Evolutionary conservation across 1,140 invertebrate genomes (phyloP).

Genomic region (Drosophila suzukii): DNA sequence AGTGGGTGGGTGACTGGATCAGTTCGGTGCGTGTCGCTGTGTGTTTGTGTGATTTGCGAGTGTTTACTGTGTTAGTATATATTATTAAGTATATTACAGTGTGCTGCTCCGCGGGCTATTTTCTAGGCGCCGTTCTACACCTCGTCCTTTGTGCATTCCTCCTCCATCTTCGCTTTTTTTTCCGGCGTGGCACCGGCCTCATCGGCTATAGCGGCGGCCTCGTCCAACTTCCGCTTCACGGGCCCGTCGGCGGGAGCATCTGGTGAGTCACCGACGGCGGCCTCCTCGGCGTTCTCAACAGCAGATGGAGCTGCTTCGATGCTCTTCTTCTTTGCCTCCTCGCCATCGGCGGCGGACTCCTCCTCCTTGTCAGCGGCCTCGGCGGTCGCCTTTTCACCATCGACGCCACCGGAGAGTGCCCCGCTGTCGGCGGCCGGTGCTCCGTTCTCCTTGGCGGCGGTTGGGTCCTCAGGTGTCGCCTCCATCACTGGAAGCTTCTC

Average conservation of each 20-base stretch:
- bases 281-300: too few species aligned
- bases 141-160: conserved; percentile 81
- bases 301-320: too few species aligned
- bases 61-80: conserved; percentile 58
- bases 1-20: background rate
- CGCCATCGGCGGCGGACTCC: too few species aligned
- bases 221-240: conserved; percentile 82
- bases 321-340: too few species aligned
- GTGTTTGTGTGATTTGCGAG: conserved; percentile 42
- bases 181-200: conserved; percentile 80
- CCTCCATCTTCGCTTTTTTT: conserved; percentile 83
- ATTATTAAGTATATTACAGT: conserved; percentile 69
- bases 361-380: too few species aligned
- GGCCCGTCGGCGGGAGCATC: conserved; percentile 75
- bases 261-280: conserved; percentile 9
- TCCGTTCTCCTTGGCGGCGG: too few species aligned
- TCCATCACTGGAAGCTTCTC: too few species aligned
- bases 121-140: conserved; percentile 81
- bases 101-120: too few species aligned
- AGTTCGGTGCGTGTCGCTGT: conserved; percentile 8
- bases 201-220: conserved; percentile 66
- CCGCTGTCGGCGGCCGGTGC: too few species aligned
- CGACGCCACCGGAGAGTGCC: too few species aligned
- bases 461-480: too few species aligned
- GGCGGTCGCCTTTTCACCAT: too few species aligned